Conservation (phyloP, 2,797 vertebrate genomes). For the Pteropus rufus region DNA sequence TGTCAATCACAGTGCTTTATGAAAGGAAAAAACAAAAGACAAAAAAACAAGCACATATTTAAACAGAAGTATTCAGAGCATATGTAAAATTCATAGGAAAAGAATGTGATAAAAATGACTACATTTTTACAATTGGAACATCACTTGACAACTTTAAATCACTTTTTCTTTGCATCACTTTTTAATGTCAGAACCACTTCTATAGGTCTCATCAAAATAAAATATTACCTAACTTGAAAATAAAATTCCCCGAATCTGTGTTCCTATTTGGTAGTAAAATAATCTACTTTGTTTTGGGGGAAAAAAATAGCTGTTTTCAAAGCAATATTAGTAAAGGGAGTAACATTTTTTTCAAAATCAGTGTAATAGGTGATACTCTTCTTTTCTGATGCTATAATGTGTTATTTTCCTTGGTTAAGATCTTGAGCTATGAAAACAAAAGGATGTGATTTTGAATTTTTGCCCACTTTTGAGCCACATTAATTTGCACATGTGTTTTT, state of each 20-base stretch:
- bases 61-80: constrained; percentile 74
- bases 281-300: constrained; percentile 63
- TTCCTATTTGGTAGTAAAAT: constrained; percentile 69
- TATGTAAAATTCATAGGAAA: constrained; percentile 74
- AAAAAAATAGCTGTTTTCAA: constrained; percentile 52
- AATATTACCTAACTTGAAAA: constrained; percentile 78
- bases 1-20: constrained; percentile 73
- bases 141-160: constrained; percentile 77
- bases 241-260: constrained; percentile 71
- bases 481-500: not conserved
- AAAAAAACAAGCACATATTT: constrained; percentile 58
- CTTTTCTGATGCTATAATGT: not conserved
- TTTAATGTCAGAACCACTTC: constrained; percentile 79
- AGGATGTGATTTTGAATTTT: not conserved
- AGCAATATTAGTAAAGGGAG: not conserved
- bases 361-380: not conserved
- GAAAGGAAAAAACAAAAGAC: constrained; percentile 64
- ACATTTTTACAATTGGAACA: constrained; percentile 75
- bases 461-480: not conserved
- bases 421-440: not conserved
- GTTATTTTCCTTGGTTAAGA: not conserved
- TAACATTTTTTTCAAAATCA: not conserved
- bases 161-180: constrained; percentile 76
- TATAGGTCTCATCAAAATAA: constrained; percentile 76
- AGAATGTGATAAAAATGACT: constrained; percentile 71